Evolutionary conservation across 2,113 vertebrate species (phyloP).

Genomic region (Varanus salvator): DNA sequence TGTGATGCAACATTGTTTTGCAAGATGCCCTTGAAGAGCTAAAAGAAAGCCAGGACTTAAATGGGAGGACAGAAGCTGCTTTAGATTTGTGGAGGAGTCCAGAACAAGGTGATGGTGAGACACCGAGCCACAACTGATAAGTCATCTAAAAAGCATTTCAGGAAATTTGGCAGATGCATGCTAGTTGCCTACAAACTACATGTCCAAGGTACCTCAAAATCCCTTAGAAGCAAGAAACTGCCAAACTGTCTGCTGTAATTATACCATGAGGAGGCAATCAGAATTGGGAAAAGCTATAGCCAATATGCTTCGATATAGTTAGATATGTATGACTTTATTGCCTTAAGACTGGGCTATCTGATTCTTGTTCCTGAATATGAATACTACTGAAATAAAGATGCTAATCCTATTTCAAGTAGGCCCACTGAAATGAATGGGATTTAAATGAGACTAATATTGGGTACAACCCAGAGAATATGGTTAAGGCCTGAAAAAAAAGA

Average conservation of each 20-base stretch:
- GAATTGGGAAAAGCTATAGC: not conserved
- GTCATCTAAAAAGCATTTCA: not conserved
- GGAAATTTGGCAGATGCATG: not conserved
- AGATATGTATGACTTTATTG: not conserved
- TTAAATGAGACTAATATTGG: too few relatives aligned
- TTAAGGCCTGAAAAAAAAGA: fast-evolving
- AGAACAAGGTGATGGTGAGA: not conserved
- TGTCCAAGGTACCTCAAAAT: not conserved
- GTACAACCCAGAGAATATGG: not conserved
- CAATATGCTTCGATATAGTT: not conserved
- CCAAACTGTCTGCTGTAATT: not conserved
- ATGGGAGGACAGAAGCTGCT: not conserved
- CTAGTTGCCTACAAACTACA: not conserved
- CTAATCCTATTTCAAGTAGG: too few relatives aligned
- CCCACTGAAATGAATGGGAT: too few relatives aligned
- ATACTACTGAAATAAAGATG: not conserved
- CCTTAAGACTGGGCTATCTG: not conserved
- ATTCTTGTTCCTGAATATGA: too few relatives aligned
- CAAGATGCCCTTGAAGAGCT: not conserved
- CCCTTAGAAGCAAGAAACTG: not conserved
- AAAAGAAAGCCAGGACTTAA: not conserved
- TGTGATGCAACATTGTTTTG: not conserved
- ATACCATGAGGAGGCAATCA: not conserved
- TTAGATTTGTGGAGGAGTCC: not conserved
- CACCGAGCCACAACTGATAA: not conserved